Percentiles rank a stretch among this genome's conserved stretches.
Conservation (phyloP, 2,797 vertebrate genomes). For the Enteromius trimaculatus region DNA sequence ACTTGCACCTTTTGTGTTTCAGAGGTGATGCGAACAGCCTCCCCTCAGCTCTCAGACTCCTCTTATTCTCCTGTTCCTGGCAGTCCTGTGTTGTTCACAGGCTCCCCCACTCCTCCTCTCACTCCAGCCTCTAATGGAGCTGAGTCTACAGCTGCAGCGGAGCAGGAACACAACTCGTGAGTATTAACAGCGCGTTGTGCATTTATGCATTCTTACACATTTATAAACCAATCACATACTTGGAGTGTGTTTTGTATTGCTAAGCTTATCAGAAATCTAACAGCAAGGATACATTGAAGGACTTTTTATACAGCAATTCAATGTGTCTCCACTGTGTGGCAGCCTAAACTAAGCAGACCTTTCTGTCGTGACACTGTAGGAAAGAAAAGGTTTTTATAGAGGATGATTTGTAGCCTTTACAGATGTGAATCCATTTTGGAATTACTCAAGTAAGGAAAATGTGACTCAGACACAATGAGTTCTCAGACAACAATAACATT, state of each 20-base stretch:
- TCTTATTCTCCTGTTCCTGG: conserved; percentile 16
- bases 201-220: neutral
- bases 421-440: conserved; percentile 3
- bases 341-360: conserved; percentile 9
- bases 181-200: neutral
- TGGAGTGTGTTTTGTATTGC: neutral
- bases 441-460: neutral
- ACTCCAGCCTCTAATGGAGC: conserved; percentile 48
- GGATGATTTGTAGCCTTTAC: neutral
- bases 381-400: neutral
- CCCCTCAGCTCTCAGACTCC: conserved; percentile 55
- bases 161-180: conserved; percentile 53
- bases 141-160: neutral
- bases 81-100: conserved; percentile 55
- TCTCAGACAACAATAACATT: neutral
- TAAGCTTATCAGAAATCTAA: neutral
- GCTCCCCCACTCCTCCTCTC: conserved; percentile 60
- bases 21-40: conserved; percentile 45
- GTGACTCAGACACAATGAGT: no score
- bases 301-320: neutral
- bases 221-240: neutral
- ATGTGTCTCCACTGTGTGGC: conserved; percentile 24
- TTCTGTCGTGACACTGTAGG: neutral
- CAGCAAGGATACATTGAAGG: neutral
- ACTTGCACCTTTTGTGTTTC: conserved; percentile 18